Evolutionary conservation across 2,888 invertebrate genomes (phyloP), one percentile per base, ranked within the genome.

Genomic region (Gonocerus acuteangulatus): DNA sequence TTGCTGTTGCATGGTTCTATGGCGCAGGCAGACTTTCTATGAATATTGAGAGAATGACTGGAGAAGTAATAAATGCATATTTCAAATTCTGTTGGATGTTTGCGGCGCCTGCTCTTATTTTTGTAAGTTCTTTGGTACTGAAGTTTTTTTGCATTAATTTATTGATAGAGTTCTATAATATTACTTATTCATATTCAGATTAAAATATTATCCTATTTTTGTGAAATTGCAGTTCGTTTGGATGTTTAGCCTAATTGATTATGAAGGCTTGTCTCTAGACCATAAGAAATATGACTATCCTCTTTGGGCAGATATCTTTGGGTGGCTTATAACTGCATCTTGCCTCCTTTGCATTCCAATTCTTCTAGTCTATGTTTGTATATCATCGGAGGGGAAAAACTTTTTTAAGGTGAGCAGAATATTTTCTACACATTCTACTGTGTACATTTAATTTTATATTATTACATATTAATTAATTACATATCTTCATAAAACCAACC

Each of bases 1-100:
- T 93, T 58, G 94, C 87, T 7, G 84, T 95, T 64, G 84, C 90
- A 3, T 95, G 94, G 93, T 87, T 91, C 72, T 95, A 94, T 72
- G 94, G 94, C 36, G 87, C 88, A 0, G 82, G 82, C 61, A 79
- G 87, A 69, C 75, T 94, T 63, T 85, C 89, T 6, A 82, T 81
- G 70, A 91, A 94, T 72, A 84, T 94, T 13, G 85, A 89, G 73
- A 88, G 90, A 71, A 94, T 94, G 92, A 93, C 92, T 27, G 91
- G 91, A 68, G 78, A 80, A 32, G 79, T 81, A 60, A 92, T 93
- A 0, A 86, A 87, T 2, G 72, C 85, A 36, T 94, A 91, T 74
- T 87, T 93, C 72, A 82, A 87, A 67, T 83, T 87, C 67, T 92
- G 93, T 72, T 94, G 93, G 93, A 77, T 87, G 60, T 75, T 89